A percentile compares a stretch with the other conserved stretches of the same genome.
These are phyloP conservation scores for Frankliniella intonsa DNA, from an alignment of 2,888 invertebrate genomes.

Conservation along the genomic window DNA sequence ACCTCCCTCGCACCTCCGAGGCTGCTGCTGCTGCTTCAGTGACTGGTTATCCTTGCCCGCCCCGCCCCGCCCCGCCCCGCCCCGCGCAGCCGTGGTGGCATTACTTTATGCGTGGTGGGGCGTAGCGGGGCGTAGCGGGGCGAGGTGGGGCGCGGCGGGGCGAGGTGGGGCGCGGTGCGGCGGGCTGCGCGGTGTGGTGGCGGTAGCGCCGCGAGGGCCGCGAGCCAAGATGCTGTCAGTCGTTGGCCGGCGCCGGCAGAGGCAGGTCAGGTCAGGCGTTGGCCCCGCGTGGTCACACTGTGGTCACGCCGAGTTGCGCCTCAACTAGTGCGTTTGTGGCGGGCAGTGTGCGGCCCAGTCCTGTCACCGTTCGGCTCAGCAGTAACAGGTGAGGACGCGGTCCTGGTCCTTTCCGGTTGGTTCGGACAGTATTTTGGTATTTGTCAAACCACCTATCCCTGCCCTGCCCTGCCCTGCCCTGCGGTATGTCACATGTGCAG, in stretches of 20 bases:
- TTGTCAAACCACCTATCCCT: no score
- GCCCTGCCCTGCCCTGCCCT: no score
- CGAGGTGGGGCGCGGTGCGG: neutral
- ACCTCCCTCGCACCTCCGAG: no score
- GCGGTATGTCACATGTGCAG: no score
- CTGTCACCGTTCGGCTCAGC: neutral
- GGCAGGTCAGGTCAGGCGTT: neutral
- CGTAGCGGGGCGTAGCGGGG: no score
- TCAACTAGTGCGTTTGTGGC: neutral
- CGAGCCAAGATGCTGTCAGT: neutral
- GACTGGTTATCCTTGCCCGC: neutral
- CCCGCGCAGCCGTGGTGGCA: neutral
- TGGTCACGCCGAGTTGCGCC: neutral
- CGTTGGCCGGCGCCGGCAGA: neutral
- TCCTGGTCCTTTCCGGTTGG: no score
- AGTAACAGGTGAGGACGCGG: neutral
- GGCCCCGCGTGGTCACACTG: neutral
- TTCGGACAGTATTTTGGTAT: no score
- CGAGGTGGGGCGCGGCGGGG: neutral
- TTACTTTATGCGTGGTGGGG: neutral
- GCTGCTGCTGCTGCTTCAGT: no score
- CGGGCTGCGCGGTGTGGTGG: no score
- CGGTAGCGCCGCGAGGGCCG: neutral
- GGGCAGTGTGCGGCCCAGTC: neutral
- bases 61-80: neutral